Evolutionary conservation across 2,888 invertebrate genomes (phyloP).

Genomic region (Spodoptera littoralis): DNA sequence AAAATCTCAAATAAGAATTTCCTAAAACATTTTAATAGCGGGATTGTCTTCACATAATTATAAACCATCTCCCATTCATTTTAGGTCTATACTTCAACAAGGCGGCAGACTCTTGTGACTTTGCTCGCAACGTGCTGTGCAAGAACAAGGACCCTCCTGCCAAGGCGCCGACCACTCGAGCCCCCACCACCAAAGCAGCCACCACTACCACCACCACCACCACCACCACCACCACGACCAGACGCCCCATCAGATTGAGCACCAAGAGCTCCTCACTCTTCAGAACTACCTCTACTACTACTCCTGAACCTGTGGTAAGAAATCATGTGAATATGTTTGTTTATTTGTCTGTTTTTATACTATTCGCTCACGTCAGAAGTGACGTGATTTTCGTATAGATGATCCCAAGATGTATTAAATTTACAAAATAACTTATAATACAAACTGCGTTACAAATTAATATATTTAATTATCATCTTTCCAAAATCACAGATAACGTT

Average conservation of each 20-base stretch:
- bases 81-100: constrained; percentile 96
- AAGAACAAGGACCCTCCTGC: constrained; percentile 89
- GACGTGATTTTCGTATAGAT: no score
- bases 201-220: constrained; percentile 82
- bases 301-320: constrained; percentile 78
- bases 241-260: constrained; percentile 78
- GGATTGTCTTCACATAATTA: not conserved
- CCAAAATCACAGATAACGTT: no score
- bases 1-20: no score
- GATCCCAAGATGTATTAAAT: no score
- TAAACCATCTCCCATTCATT: not conserved
- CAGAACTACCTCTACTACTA: constrained; percentile 80
- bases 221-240: constrained; percentile 77
- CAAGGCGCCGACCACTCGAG: constrained; percentile 71
- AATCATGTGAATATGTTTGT: no score
- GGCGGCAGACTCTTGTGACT: constrained; percentile 97
- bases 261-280: constrained; percentile 81
- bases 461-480: no score
- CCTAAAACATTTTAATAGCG: no score
- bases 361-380: no score
- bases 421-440: no score
- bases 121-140: constrained; percentile 95
- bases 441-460: no score
- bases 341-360: no score
- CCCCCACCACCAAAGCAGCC: constrained; percentile 75